A percentile compares a stretch with the other conserved stretches of the same genome.
These are phyloP conservation scores for Microplitis manilae DNA, from an alignment of 2,888 invertebrate species.

Conservation along the genomic window DNA sequence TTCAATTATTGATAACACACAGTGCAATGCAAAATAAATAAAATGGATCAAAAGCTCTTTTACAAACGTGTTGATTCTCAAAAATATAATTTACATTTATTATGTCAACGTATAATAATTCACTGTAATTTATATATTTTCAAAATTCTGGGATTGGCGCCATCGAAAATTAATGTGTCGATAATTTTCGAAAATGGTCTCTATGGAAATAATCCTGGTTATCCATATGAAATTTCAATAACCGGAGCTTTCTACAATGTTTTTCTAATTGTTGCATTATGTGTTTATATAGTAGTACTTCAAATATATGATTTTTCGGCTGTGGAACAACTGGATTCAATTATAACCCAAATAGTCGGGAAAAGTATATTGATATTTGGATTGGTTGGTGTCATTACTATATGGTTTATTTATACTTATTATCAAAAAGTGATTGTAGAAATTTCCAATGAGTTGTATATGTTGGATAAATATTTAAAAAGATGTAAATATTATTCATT, in stretches of 20 bases:
- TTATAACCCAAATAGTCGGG: not conserved
- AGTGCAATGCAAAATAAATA: not conserved
- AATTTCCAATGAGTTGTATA: not conserved
- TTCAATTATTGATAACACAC: not conserved
- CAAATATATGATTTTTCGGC: not conserved
- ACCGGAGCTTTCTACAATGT: not conserved
- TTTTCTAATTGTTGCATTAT: not conserved
- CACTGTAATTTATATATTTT: not conserved
- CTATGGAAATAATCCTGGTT: not conserved
- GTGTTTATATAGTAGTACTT: not conserved
- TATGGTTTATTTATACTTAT: not conserved
- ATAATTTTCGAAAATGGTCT: not conserved
- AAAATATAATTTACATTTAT: not conserved
- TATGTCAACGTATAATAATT: not conserved
- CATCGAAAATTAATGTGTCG: not conserved
- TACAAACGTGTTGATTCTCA: not conserved
- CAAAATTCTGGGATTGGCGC: not conserved
- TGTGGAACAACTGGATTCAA: not conserved
- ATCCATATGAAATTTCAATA: not conserved
- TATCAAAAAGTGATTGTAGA: not conserved
- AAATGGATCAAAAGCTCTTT: not conserved
- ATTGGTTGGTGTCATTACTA: not conserved
- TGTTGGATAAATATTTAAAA: not conserved
- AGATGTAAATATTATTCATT: not conserved
- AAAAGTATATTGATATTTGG: not conserved